Evolutionary conservation across 2,888 invertebrate genomes (phyloP).

Genomic region (Ennomos erosarius): DNA sequence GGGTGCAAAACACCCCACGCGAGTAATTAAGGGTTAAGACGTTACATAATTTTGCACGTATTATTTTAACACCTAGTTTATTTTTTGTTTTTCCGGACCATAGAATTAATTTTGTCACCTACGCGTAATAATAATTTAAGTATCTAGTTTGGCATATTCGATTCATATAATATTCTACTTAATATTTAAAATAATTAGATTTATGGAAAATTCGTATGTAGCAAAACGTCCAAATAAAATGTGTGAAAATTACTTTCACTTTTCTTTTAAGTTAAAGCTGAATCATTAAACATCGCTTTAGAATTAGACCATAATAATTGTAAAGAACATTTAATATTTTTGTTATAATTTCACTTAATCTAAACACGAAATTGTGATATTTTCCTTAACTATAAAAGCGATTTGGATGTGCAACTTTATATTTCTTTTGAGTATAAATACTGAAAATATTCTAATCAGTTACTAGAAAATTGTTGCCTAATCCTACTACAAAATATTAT

Average conservation of each 20-base stretch:
- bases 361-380: conserved; percentile 20
- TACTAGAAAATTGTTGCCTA: no score
- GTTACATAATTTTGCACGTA: conserved; percentile 59
- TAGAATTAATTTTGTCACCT: conserved; percentile 58
- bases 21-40: no score
- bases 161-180: conserved; percentile 35
- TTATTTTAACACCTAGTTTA: conserved; percentile 53
- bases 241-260: conserved; percentile 68
- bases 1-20: no score
- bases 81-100: conserved; percentile 55
- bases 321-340: background rate
- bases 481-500: no score
- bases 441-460: no score
- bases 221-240: conserved; percentile 73
- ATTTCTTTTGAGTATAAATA: no score
- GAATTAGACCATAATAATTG: conserved; percentile 1
- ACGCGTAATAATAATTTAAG: conserved; percentile 50
- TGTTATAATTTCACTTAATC: conserved; percentile 10
- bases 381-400: conserved; percentile 33
- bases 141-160: conserved; percentile 59
- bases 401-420: conserved; percentile 28
- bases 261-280: conserved; percentile 61
- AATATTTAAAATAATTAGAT: conserved; percentile 50
- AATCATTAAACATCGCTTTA: conserved; percentile 30
- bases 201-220: conserved; percentile 72